These are phyloP conservation scores for Eumaeus atala DNA, from an alignment of 1,140 invertebrate species.

Conservation along the genomic window DNA sequence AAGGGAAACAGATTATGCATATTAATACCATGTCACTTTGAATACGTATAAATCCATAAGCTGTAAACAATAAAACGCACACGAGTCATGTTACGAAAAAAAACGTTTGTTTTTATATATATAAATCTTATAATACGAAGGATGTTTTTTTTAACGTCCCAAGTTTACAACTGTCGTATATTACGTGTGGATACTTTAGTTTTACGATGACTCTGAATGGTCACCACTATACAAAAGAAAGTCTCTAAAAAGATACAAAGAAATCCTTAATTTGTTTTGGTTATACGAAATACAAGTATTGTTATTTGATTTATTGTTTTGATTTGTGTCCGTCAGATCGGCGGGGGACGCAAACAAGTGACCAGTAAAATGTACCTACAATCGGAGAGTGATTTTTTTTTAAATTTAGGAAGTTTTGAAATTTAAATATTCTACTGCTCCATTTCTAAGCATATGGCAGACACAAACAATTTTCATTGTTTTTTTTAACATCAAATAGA, in stretches of 20 bases:
- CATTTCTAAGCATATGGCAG: neutral
- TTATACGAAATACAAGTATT: conserved; percentile 48
- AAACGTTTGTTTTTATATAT: neutral
- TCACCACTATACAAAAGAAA: conserved; percentile 41
- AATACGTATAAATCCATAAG: neutral
- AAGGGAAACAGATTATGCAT: too few species aligned
- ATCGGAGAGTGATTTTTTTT: conserved; percentile 5
- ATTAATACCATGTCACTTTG: neutral
- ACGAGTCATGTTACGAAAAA: conserved; percentile 1
- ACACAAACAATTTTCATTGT: neutral
- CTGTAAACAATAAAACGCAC: conserved; percentile 11
- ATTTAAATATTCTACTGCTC: neutral
- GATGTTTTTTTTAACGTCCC: conserved; percentile 21
- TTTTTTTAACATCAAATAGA: too few species aligned
- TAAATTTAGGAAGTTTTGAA: neutral
- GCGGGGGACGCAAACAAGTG: conserved; percentile 32
- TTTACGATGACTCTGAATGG: conserved; percentile 57
- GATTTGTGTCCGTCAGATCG: conserved; percentile 33
- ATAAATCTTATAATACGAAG: conserved; percentile 5
- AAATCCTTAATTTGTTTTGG: conserved; percentile 64
- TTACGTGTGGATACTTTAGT: conserved; percentile 32
- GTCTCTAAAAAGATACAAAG: conserved; percentile 30
- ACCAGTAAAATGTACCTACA: neutral
- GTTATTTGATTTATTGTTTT: conserved; percentile 45
- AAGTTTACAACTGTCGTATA: conserved; percentile 53